Percentiles rank a stretch among this genome's conserved stretches.
Conservation (phyloP, 1,140 invertebrate species). For the Drosophila lacteicornis region DNA sequence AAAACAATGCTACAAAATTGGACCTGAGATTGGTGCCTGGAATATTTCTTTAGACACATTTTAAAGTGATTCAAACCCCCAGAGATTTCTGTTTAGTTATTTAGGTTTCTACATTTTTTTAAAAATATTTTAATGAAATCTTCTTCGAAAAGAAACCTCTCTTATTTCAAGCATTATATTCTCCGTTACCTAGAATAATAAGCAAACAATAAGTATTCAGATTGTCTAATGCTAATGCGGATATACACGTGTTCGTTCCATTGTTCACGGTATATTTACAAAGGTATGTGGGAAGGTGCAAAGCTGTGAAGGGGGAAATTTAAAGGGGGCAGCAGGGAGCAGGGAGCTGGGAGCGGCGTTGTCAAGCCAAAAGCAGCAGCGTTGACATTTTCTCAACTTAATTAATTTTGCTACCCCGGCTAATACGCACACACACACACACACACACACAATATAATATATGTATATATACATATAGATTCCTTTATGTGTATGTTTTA, state of each 20-base stretch:
- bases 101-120: no score
- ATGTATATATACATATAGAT: conserved; percentile 2
- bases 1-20: no score
- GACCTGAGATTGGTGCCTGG: no score
- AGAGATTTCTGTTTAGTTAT: no score
- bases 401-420: conserved; percentile 73
- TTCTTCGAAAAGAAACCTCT: no score
- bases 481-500: conserved; percentile 13
- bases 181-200: rapidly evolving
- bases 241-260: conserved; percentile 3
- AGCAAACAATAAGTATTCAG: background rate
- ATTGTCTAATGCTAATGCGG: background rate
- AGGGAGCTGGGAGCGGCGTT: conserved; percentile 6
- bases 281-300: conserved; percentile 14
- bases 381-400: conserved; percentile 83
- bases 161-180: background rate
- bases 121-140: no score
- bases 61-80: no score
- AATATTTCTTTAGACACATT: no score
- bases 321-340: background rate
- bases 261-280: conserved; percentile 40
- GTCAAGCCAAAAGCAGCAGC: conserved; percentile 63
- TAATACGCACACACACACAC: conserved; percentile 46
- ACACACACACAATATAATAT: background rate
- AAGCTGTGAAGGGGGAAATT: background rate